Evolutionary conservation across 1,140 invertebrate genomes (phyloP).

Genomic region (Neomicropteryx cornuta): DNA sequence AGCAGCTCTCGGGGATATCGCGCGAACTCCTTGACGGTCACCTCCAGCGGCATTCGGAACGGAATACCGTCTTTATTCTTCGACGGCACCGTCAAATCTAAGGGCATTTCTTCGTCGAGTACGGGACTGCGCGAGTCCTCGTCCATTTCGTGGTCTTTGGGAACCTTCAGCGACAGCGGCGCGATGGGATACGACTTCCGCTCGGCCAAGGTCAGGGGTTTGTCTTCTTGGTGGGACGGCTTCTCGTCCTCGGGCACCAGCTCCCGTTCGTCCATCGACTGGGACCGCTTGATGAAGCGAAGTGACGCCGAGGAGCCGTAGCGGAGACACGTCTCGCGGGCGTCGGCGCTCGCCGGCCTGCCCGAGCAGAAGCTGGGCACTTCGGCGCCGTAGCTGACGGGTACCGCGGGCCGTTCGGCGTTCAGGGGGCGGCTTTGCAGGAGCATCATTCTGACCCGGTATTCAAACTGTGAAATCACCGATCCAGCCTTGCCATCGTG

Average conservation of each 20-base stretch:
- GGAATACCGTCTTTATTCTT: conserved; percentile 18
- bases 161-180: conserved; percentile 17
- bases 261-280: too few species aligned
- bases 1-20: conserved; percentile 26
- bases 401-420: conserved; percentile 18
- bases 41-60: conserved; percentile 21
- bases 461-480: conserved; percentile 31
- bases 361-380: conserved; percentile 17
- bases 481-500: conserved; percentile 32
- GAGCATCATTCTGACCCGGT: conserved; percentile 31
- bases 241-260: too few species aligned
- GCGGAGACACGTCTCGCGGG: conserved; percentile 23
- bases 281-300: too few species aligned
- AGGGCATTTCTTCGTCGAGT: conserved; percentile 38
- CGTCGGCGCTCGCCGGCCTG: conserved; percentile 25
- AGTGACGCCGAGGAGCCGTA: neutral
- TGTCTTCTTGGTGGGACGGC: neutral
- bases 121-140: conserved; percentile 24
- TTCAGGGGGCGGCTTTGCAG: conserved; percentile 30
- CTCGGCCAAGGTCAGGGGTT: conserved; percentile 25
- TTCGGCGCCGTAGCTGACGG: conserved; percentile 10
- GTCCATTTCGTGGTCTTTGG: conserved; percentile 32
- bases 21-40: conserved; percentile 35
- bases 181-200: conserved; percentile 33
- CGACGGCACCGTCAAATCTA: conserved; percentile 46